Conservation (phyloP, 2,797 vertebrate species). For the Pogonophryne albipinna region DNA sequence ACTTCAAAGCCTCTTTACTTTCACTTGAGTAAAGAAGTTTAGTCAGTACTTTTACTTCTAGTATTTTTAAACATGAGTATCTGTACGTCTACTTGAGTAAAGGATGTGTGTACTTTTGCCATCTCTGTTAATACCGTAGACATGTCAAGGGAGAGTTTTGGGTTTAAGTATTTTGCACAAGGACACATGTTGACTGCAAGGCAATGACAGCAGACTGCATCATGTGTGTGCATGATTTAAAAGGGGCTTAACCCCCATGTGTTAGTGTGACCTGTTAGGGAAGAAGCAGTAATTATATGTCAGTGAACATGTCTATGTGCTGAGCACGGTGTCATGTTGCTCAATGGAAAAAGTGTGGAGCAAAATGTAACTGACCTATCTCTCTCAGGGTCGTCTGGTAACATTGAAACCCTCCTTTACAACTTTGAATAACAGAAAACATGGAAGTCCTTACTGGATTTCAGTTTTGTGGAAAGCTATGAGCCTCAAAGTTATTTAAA, state of each 20-base stretch:
- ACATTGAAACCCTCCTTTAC: background rate
- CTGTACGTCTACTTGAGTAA: no score
- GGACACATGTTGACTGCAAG: background rate
- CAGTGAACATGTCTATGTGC: slow-evolving; percentile 23
- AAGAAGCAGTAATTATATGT: slow-evolving; percentile 39
- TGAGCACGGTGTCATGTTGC: slow-evolving; percentile 14
- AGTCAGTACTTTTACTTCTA: no score
- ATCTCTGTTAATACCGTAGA: no score
- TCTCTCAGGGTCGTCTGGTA: slow-evolving; percentile 29
- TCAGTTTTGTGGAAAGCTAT: slow-evolving; percentile 6
- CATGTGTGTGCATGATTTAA: slow-evolving; percentile 16
- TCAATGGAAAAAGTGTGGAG: slow-evolving; percentile 5
- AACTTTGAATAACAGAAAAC: background rate
- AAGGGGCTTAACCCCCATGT: slow-evolving; percentile 23
- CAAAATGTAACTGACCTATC: slow-evolving; percentile 35
- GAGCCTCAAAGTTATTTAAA: background rate
- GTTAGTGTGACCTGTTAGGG: background rate
- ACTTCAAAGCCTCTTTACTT: no score
- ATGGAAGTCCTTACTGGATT: slow-evolving; percentile 13
- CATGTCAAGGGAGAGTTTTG: no score
- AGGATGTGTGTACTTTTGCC: no score
- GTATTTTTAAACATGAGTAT: no score
- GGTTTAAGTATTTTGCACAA: no score
- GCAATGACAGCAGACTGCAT: slow-evolving; percentile 6
- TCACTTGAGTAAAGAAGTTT: no score